Evolutionary conservation across 2,113 vertebrate genomes (phyloP), one percentile per base, ranked within the genome.

Genomic region (Indicator indicator): DNA sequence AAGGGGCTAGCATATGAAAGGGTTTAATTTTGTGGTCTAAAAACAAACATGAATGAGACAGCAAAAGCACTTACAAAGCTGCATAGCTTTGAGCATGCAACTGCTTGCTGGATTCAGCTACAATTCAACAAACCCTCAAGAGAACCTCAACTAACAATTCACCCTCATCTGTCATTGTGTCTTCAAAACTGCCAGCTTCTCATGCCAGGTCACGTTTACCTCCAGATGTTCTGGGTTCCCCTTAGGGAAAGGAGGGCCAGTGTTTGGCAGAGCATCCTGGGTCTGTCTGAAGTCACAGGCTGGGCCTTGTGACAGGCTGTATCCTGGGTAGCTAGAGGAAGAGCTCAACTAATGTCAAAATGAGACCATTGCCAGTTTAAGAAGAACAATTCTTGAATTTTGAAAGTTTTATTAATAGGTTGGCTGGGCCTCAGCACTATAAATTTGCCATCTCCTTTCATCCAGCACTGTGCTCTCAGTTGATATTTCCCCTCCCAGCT

Each of bases 161-260:
- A 21, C 7, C 21, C 11, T 32, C 21, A 9, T 62, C 40, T 64
- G 11, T 9, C 42, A 56, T 7, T 18, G 32, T 30, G 16, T 30
- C 27, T 83, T 50, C 60, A 72, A 58, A 89, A 56, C 9, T 16
- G 12, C 30, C 75, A 73, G 74, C 0, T 1, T 12, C 14, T 19
- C 19, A 32, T 0, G 2, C 16, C 21, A 17, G 2, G 5, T 11
- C 4, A 0, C 4, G 27, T 18, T 71, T 69, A 36, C 23, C 15
- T 77, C 32, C n/a, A 55, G 38, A 46, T 33, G 30, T 20, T 85
- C 5, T 7, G 3, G 32, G 27, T 16, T 77, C 50, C 17, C 17
- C 44, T 44, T 12, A 36, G 18, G 44, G 46, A 68, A n/a, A 71
- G 42, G 12, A 81, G 11, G 68, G n/a, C 6, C 52, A 15, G 33